Percentiles rank a stretch among this genome's conserved stretches.
Conservation (phyloP, 1,140 invertebrate genomes). For the Bombus impatiens region DNA sequence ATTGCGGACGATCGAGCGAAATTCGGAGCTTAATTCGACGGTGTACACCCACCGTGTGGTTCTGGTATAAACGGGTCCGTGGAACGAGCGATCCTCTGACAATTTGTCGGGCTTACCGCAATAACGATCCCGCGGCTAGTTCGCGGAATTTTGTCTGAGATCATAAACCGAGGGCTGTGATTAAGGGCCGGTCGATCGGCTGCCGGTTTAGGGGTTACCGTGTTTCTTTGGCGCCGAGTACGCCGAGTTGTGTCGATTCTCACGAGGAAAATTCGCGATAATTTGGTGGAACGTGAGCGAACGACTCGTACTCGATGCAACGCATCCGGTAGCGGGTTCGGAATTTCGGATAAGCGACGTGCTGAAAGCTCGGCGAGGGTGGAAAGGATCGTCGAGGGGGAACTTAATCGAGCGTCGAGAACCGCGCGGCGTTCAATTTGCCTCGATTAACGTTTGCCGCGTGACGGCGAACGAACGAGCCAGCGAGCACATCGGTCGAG, state of each 20-base stretch:
- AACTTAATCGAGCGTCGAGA: conserved; percentile 67
- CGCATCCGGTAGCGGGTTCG: no score
- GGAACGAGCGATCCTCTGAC: conserved; percentile 33
- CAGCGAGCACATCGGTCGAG: not conserved
- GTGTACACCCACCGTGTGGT: not conserved
- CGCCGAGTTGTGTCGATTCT: not conserved
- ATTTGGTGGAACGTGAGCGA: not conserved
- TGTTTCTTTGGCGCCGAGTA: not conserved
- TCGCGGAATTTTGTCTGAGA: conserved; percentile 68
- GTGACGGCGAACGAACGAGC: conserved; percentile 37
- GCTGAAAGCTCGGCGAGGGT: conserved; percentile 41
- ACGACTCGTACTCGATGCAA: no score
- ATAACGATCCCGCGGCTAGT: conserved; percentile 58
- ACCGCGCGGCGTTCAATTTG: conserved; percentile 66
- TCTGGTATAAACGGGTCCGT: not conserved
- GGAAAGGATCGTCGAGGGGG: conserved; percentile 48
- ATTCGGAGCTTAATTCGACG: conserved; percentile 54
- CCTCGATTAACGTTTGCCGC: conserved; percentile 67
- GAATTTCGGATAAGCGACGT: conserved; percentile 33
- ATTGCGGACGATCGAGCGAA: conserved; percentile 50
- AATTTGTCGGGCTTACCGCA: conserved; percentile 53
- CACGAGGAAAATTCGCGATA: not conserved
- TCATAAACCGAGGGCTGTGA: conserved; percentile 68
- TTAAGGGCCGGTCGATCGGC: conserved; percentile 53
- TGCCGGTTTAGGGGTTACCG: conserved; percentile 7